Percentiles rank a stretch among this genome's conserved stretches.
Evolutionary conservation across 2,797 vertebrate genomes (phyloP).

Genomic region (Crocidura indochinensis): DNA sequence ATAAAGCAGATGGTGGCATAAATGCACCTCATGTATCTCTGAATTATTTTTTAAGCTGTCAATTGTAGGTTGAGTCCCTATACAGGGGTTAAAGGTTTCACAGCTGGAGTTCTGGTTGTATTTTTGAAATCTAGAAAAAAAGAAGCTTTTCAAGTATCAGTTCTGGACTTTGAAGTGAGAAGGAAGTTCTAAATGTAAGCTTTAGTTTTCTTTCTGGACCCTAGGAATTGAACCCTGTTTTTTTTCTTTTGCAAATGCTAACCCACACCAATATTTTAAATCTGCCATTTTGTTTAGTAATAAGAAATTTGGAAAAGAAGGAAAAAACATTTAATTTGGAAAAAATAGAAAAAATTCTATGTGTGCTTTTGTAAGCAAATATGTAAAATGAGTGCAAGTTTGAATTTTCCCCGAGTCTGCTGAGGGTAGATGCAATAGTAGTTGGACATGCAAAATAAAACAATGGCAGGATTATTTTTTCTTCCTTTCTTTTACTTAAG

Average conservation of each 20-base stretch:
- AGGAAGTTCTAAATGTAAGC: background rate
- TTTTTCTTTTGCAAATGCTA: conserved; percentile 30
- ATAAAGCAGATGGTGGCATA: background rate
- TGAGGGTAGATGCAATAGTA: background rate
- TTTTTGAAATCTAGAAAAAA: conserved; percentile 6
- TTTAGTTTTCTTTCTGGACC: background rate
- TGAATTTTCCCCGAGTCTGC: background rate
- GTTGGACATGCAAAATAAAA: conserved; percentile 8
- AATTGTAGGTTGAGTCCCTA: background rate
- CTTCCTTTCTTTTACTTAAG: background rate
- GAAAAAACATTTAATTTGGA: conserved; percentile 35
- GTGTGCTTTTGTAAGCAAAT: conserved; percentile 13
- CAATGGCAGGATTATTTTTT: conserved; percentile 35
- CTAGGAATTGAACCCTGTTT: background rate
- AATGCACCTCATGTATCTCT: conserved; percentile 18
- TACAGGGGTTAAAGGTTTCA: background rate
- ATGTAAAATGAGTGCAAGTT: background rate
- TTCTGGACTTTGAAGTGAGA: conserved; percentile 30
- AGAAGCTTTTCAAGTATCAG: background rate
- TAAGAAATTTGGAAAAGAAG: background rate
- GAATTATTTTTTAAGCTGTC: background rate
- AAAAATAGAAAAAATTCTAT: background rate
- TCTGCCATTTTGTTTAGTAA: conserved; percentile 13
- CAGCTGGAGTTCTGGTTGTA: background rate
- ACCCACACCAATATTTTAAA: background rate